Percentiles rank a stretch among this genome's conserved stretches.
Evolutionary conservation across 2,113 vertebrate genomes (phyloP).

Genomic region (Charina bottae): DNA sequence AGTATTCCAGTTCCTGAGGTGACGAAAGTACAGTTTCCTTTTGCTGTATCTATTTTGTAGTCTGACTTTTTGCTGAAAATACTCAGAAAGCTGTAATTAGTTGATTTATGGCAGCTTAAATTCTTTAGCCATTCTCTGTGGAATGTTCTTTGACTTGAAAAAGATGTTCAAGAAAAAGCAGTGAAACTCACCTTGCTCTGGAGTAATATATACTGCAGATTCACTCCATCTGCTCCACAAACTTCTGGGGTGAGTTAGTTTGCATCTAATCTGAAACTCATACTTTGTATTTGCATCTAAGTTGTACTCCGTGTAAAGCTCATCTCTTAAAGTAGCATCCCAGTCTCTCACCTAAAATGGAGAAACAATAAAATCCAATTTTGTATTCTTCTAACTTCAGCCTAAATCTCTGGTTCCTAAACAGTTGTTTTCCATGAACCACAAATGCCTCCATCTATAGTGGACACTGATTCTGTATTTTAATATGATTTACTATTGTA

Average conservation of each 20-base stretch:
- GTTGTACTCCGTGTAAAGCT: slow-evolving; percentile 29
- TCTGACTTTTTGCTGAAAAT: neutral
- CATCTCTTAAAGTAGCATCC: fast-evolving
- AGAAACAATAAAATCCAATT: neutral
- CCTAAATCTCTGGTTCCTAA: neutral
- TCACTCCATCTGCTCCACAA: slow-evolving; percentile 75
- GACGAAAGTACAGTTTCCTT: neutral
- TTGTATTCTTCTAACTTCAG: neutral
- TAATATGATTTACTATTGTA: neutral
- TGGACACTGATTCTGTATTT: neutral
- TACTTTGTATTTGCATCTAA: slow-evolving; percentile 64
- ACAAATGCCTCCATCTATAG: too few species aligned
- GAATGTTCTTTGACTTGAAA: neutral
- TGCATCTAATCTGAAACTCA: slow-evolving; percentile 74
- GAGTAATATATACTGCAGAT: slow-evolving; percentile 63
- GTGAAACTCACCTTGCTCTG: slow-evolving; percentile 68
- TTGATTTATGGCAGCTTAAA: neutral
- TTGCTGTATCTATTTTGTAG: neutral
- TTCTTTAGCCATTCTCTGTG: neutral
- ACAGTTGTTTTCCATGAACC: neutral
- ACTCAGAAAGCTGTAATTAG: neutral
- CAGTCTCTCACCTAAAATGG: slow-evolving; percentile 57
- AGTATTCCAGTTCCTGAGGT: slow-evolving; percentile 11
- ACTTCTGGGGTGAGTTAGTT: neutral
- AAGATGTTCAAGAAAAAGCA: neutral